Evolutionary conservation across 2,797 vertebrate species (phyloP).

Genomic region (Coregonus sp.): DNA sequence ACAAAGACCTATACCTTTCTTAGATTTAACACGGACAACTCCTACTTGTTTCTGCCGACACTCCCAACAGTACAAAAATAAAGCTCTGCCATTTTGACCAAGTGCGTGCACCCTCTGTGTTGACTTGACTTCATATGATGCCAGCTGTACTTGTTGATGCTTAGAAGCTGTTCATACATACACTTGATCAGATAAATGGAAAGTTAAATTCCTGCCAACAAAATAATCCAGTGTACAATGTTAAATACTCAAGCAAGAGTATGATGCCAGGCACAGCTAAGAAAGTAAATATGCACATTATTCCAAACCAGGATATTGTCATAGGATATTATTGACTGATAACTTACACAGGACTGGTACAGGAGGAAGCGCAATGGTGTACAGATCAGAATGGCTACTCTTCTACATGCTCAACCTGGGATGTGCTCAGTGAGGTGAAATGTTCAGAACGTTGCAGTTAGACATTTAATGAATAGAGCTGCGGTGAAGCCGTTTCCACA

Average conservation of each 20-base stretch:
- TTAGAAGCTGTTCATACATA: neutral
- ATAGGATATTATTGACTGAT: neutral
- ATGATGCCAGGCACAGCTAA: neutral
- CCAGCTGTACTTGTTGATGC: neutral
- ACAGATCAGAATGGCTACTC: neutral
- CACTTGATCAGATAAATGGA: neutral
- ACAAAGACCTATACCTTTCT: neutral
- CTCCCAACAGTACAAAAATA: constrained; percentile 14
- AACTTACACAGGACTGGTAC: neutral
- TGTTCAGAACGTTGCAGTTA: neutral
- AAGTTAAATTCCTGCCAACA: neutral
- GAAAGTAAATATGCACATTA: neutral
- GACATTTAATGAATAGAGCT: too few species aligned
- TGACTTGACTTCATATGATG: neutral
- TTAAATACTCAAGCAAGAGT: neutral
- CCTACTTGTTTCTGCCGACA: neutral
- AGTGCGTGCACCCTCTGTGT: constrained; percentile 27
- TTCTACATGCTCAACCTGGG: neutral
- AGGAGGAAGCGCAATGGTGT: neutral
- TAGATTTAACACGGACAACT: neutral
- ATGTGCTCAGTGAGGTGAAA: neutral
- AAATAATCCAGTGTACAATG: neutral
- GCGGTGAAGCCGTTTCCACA: too few species aligned
- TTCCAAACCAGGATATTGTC: neutral
- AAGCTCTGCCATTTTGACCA: neutral